A percentile compares a stretch with the other conserved stretches of the same genome.
phyloP scores from a whole-genome alignment of 2,888 invertebrate species.

The Bursaphelenchus okinawaensis region DNA sequence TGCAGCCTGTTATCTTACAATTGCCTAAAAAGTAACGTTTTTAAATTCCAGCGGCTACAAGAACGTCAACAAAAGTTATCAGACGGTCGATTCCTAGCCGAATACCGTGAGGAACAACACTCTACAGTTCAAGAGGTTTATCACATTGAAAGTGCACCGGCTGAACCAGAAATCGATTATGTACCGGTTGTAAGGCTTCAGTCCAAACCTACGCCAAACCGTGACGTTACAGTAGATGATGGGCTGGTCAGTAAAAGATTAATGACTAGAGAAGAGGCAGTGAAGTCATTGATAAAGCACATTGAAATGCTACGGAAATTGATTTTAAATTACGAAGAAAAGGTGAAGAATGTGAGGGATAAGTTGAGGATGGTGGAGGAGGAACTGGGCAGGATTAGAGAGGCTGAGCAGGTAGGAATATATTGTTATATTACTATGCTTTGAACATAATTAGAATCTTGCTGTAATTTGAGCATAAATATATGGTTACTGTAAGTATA shows the following conservation, averaged over 20 bases:
- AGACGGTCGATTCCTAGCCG: neutral
- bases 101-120: neutral
- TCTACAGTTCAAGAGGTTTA: neutral
- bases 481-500: neutral
- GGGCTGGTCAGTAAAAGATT: neutral
- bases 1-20: neutral
- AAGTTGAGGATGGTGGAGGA: neutral
- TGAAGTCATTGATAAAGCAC: neutral
- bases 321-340: neutral
- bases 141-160: neutral
- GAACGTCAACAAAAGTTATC: neutral
- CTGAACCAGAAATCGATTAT: neutral
- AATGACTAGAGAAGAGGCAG: neutral
- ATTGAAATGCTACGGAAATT: neutral
- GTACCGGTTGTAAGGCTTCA: neutral
- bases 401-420: neutral
- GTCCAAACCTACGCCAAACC: neutral
- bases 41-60: neutral
- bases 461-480: too few relatives aligned
- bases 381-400: neutral
- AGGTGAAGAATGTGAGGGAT: neutral
- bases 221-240: neutral
- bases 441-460: too few relatives aligned
- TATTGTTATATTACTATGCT: too few relatives aligned
- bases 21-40: too few relatives aligned